Conservation (phyloP, 2,113 vertebrate genomes). For the Cryptotis parvus region DNA sequence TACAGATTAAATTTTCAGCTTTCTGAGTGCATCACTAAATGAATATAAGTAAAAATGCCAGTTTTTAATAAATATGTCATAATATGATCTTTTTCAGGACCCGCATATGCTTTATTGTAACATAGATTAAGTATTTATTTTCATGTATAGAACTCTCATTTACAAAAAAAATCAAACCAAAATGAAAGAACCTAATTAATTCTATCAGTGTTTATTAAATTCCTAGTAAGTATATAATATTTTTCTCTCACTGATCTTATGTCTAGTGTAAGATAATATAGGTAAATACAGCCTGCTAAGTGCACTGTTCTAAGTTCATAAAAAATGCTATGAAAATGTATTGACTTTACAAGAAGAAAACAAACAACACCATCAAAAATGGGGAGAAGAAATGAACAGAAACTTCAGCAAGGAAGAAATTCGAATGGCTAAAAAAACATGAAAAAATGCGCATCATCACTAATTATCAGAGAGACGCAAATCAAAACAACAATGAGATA, state of each 20-base stretch:
- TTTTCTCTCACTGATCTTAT: not conserved
- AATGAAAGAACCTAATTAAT: not conserved
- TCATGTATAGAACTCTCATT: not conserved
- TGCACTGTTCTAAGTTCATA: not conserved
- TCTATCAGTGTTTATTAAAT: conserved; percentile 1
- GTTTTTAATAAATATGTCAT: not conserved
- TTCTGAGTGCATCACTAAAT: not conserved
- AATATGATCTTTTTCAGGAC: not conserved
- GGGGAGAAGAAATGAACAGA: too few species aligned
- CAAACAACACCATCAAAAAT: too few species aligned
- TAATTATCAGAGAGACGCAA: too few species aligned
- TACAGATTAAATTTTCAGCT: conserved; percentile 7
- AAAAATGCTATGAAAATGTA: not conserved
- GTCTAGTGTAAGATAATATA: not conserved
- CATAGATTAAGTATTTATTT: not conserved
- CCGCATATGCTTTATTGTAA: not conserved
- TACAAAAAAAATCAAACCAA: not conserved
- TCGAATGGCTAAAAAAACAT: too few species aligned
- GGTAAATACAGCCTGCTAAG: not conserved
- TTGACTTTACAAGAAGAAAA: too few species aligned
- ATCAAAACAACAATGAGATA: too few species aligned
- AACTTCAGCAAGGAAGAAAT: too few species aligned
- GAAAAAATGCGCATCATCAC: too few species aligned
- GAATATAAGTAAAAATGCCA: not conserved
- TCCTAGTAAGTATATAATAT: not conserved